Evolutionary conservation across 2,113 vertebrate genomes (phyloP), one percentile per base, ranked within the genome.

Genomic region (Periophthalmodon schlosseri): DNA sequence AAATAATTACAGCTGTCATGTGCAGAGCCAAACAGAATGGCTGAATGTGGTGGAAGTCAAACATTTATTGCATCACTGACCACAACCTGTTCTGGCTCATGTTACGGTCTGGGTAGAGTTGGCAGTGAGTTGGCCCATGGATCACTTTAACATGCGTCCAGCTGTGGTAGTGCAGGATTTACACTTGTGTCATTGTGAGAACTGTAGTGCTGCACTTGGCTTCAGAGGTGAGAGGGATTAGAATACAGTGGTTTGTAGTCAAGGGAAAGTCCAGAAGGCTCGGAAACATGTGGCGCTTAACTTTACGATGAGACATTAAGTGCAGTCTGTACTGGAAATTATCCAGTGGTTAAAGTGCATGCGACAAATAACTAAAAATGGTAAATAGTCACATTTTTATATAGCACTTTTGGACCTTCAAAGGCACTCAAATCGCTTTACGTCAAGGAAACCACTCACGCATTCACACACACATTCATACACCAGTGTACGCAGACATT

Each of bases 201-300:
- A 89, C 73, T 44, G 33, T 69, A 58, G 63, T 68, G 23, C 44
- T n/a, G 70, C 47, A 23, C 79, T 85, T 79, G 76, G 82, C 78
- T 81, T 52, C 60, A 79, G 84, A 86, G 69, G 50, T 84, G 86
- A n/a, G 58, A 70, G 63, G 46, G 66, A 80, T 77, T 74, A 78
- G 33, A 60, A 72, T 56, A 78, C 73, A 77, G 57, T 64, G 21
- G 64, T 85, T 87, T 61, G 69, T 23, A 33, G 78, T 39, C 74
- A 83, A 74, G 78, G 76, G 80, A 80, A 78, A 74, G 60, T 82
- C 81, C 79, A 77, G 69, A 44, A 44, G 39, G 39, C 39, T 44
- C 8, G 10, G 39, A 44, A 44, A 44, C 39, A 44, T 44, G 39
- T 44, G 39, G 39, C 10, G 39, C 9, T 1, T 76, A 67, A 76